Percentiles rank a stretch among this genome's conserved stretches.
Conservation (phyloP, 2,888 invertebrate species). For the Pardosa pseudoannulata region DNA sequence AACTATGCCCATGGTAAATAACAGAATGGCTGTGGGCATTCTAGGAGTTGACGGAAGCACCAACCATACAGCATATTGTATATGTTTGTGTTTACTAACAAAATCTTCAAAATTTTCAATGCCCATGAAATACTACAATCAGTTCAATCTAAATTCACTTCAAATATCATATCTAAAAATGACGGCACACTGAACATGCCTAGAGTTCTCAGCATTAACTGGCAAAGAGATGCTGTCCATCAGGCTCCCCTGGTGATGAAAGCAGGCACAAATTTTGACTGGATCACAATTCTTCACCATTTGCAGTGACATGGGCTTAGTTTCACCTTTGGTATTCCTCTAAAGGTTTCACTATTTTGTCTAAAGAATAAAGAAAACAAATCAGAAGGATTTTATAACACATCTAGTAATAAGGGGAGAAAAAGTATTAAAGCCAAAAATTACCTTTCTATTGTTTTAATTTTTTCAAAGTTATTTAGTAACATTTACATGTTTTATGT, state of each 20-base stretch:
- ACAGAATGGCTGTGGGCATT: conserved; percentile 41
- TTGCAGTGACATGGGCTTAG: not conserved
- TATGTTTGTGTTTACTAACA: conserved; percentile 15
- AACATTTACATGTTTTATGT: too few relatives aligned
- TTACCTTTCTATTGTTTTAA: too few relatives aligned
- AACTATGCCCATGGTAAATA: conserved; percentile 50
- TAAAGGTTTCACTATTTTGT: conserved; percentile 66
- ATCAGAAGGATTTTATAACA: too few relatives aligned
- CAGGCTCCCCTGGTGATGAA: not conserved
- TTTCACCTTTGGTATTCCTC: conserved; percentile 73
- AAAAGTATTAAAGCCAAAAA: too few relatives aligned
- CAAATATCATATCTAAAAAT: not conserved
- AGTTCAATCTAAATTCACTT: conserved; percentile 23
- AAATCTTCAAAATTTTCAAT: conserved; percentile 41
- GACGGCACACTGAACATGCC: not conserved
- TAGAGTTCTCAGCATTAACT: too few relatives aligned
- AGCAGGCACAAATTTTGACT: not conserved
- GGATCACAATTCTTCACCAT: conserved; percentile 1
- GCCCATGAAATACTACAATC: conserved; percentile 44
- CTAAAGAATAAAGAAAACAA: too few relatives aligned
- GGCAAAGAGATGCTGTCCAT: too few relatives aligned
- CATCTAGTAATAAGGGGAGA: too few relatives aligned
- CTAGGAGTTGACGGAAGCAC: conserved; percentile 64
- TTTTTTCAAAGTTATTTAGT: too few relatives aligned
- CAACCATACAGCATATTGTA: conserved; percentile 41